Conservation (phyloP, 2,113 vertebrate genomes). For the Kryptolebias marmoratus region DNA sequence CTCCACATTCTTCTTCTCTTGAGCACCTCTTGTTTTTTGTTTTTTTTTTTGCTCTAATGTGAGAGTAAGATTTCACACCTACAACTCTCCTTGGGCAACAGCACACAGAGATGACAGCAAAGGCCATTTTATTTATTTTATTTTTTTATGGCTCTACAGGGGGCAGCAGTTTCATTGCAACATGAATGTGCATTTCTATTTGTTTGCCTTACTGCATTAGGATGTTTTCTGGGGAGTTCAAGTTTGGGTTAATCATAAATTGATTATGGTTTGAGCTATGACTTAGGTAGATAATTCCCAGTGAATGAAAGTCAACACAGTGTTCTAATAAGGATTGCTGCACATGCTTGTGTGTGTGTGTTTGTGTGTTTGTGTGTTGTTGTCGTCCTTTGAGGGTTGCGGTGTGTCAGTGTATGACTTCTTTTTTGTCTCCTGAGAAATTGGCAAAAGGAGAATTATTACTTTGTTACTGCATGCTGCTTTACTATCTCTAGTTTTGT, state of each 20-base stretch:
- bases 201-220: not conserved
- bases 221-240: not conserved
- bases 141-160: constrained; percentile 47
- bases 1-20: not conserved
- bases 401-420: constrained; percentile 44
- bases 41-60: constrained; percentile 35
- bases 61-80: constrained; percentile 52
- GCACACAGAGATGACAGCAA: constrained; percentile 35
- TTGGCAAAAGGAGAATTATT: constrained; percentile 58
- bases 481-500: constrained; percentile 17
- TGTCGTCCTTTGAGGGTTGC: constrained; percentile 21
- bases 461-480: constrained; percentile 35
- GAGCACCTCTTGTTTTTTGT: constrained; percentile 27
- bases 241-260: not conserved
- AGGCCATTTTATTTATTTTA: constrained; percentile 15
- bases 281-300: not conserved
- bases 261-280: not conserved
- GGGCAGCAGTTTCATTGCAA: constrained; percentile 38
- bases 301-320: not conserved
- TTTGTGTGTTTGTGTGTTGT: constrained; percentile 10
- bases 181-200: constrained; percentile 22
- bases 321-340: not conserved
- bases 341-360: not conserved
- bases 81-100: constrained; percentile 17
- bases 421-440: constrained; percentile 59